Evolutionary conservation across 2,797 vertebrate genomes (phyloP).

Genomic region (Coregonus ussuriensis): DNA sequence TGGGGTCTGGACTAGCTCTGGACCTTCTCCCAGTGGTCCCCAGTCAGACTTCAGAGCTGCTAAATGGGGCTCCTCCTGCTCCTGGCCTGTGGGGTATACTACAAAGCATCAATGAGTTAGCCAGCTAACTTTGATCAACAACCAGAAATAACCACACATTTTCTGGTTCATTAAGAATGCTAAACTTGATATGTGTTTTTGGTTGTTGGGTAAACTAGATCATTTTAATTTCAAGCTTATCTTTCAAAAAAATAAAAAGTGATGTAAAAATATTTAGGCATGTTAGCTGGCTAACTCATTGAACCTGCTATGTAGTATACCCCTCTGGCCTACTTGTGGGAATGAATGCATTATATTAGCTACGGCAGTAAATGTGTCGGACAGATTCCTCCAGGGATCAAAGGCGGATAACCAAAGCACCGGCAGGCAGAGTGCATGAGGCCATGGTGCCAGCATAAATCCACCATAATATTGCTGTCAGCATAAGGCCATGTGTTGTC

Average conservation of each 20-base stretch:
- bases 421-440: conserved; percentile 41
- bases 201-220: no score
- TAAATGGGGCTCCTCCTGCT: not conserved
- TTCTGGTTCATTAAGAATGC: no score
- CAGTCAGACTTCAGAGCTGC: not conserved
- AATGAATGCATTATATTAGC: conserved; percentile 42
- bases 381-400: conserved; percentile 63
- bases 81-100: not conserved
- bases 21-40: not conserved
- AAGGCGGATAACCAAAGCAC: conserved; percentile 52
- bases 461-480: conserved; percentile 48
- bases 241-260: no score
- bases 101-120: no score
- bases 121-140: no score
- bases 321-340: conserved; percentile 35
- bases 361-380: conserved; percentile 64
- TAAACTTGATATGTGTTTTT: no score
- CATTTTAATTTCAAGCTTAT: no score
- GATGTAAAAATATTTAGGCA: no score
- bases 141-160: no score
- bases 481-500: conserved; percentile 48
- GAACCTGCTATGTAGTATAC: not conserved
- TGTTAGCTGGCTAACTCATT: no score
- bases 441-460: conserved; percentile 38
- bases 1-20: no score